Conservation (phyloP, 2,888 invertebrate genomes). For the Trachelus tabidus region DNA sequence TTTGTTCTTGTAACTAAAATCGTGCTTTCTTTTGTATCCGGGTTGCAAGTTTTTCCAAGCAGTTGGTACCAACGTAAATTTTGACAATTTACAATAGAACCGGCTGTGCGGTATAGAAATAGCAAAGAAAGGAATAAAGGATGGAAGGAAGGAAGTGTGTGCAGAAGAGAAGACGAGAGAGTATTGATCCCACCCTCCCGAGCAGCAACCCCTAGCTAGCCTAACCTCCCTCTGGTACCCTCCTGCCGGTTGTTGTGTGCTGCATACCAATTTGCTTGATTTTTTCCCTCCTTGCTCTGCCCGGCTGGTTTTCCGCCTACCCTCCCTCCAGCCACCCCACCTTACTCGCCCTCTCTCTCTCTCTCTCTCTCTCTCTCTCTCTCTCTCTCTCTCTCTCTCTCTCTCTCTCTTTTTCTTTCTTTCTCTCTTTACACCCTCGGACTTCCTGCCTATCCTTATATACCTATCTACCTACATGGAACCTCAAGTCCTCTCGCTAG, state of each 20-base stretch:
- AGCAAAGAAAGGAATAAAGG: conserved; percentile 1
- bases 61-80: no score
- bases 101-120: no score
- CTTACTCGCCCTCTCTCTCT: conserved; percentile 44
- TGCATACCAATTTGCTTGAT: conserved; percentile 74
- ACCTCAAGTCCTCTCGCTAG: conserved; percentile 10
- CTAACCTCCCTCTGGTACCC: conserved; percentile 51
- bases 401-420: conserved; percentile 48
- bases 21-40: no score
- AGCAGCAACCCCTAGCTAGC: conserved; percentile 61
- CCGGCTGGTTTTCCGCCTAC: conserved; percentile 21
- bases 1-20: no score
- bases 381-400: conserved; percentile 41
- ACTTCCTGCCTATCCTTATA: conserved; percentile 46
- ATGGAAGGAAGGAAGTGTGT: conserved; percentile 12
- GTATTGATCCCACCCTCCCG: conserved; percentile 64
- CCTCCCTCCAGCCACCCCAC: no score
- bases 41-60: no score
- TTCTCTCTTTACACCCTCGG: conserved; percentile 29
- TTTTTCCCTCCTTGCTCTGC: conserved; percentile 65
- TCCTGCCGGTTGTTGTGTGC: conserved; percentile 69
- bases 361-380: conserved; percentile 50
- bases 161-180: conserved; percentile 58
- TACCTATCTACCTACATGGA: conserved; percentile 39
- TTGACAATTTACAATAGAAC: no score